phyloP scores from a whole-genome alignment of 2,888 invertebrate species.

The Harpagoxenus sublaevis region DNA sequence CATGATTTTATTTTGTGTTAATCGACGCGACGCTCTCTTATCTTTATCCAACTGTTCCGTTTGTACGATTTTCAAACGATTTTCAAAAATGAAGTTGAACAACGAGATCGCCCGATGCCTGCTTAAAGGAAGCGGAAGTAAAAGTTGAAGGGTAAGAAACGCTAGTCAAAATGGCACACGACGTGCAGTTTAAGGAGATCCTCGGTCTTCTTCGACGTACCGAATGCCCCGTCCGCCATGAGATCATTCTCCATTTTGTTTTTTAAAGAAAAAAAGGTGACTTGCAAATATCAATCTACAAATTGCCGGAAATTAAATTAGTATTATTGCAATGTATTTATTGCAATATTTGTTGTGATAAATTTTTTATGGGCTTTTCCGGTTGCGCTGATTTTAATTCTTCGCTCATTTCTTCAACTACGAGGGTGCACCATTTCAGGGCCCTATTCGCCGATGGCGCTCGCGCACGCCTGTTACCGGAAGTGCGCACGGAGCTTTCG shows the following conservation, averaged over 20 bases:
- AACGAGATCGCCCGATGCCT: not conserved
- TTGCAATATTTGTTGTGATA: not conserved
- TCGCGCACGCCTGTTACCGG: not conserved
- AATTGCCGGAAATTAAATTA: not conserved
- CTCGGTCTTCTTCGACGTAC: not conserved
- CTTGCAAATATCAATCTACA: not conserved
- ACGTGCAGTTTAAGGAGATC: not conserved
- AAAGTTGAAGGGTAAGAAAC: constrained; percentile 23
- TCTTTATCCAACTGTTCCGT: not conserved
- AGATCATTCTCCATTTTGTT: not conserved
- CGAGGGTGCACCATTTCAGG: not conserved
- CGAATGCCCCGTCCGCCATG: not conserved
- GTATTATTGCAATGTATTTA: not conserved
- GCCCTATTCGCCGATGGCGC: not conserved
- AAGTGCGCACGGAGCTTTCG: constrained; percentile 7
- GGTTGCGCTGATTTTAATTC: no score
- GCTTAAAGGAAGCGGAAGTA: constrained; percentile 4
- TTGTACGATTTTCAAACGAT: not conserved
- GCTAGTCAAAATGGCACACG: not conserved
- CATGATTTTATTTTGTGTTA: constrained; percentile 23
- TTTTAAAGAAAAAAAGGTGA: not conserved
- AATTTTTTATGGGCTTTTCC: not conserved
- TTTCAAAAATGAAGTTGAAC: not conserved
- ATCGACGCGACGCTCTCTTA: not conserved
- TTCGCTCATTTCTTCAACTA: not conserved